phyloP scores from a whole-genome alignment of 2,113 vertebrate species.

The Proterorhinus semilunaris region DNA sequence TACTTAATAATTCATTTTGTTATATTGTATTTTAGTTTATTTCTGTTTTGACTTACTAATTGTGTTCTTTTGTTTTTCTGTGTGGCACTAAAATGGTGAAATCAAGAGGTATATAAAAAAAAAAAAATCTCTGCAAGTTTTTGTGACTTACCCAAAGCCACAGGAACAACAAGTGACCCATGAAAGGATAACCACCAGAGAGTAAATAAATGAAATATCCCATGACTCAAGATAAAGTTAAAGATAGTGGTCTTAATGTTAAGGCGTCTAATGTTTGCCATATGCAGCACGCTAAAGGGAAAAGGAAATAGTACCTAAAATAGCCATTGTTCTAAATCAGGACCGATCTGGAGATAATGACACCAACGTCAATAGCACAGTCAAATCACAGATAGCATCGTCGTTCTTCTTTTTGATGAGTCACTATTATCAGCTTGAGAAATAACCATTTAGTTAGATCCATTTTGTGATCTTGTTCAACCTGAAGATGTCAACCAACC shows the following conservation, averaged over 20 bases:
- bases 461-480: neutral
- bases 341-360: constrained; percentile 81
- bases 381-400: constrained; percentile 79
- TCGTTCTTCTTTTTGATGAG: constrained; percentile 57
- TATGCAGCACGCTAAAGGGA: constrained; percentile 65
- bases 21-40: no score
- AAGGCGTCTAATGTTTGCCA: constrained; percentile 70
- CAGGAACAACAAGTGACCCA: constrained; percentile 8
- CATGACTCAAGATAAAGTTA: constrained; percentile 51
- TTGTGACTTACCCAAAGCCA: constrained; percentile 1
- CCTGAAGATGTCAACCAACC: constrained; percentile 72
- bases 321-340: constrained; percentile 81
- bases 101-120: neutral
- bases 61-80: no score
- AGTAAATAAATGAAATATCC: constrained; percentile 10
- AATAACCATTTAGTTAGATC: constrained; percentile 83
- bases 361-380: constrained; percentile 83
- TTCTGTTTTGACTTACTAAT: no score
- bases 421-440: constrained; percentile 36
- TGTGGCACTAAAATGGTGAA: neutral
- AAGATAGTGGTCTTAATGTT: constrained; percentile 66
- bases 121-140: neutral
- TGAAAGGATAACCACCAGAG: neutral
- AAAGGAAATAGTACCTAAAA: constrained; percentile 72
- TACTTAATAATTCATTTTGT: no score